A percentile compares a stretch with the other conserved stretches of the same genome.
These are phyloP conservation scores for Chlorodrepanis virens DNA, from an alignment of 2,113 vertebrate species.

Conservation along the genomic window DNA sequence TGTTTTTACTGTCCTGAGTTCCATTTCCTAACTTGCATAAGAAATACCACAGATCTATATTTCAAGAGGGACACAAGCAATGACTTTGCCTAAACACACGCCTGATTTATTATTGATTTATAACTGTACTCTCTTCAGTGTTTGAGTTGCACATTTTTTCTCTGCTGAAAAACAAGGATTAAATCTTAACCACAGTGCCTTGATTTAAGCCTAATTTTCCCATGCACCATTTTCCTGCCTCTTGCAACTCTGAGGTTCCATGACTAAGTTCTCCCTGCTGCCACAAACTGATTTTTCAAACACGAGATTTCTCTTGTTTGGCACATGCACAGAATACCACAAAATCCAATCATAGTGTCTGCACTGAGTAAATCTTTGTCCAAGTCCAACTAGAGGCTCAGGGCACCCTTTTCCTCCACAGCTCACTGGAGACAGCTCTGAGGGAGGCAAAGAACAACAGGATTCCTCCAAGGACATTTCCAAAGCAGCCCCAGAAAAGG, in stretches of 20 bases:
- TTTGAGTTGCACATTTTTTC: slow-evolving; percentile 1
- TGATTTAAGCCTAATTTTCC: background rate
- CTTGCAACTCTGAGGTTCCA: background rate
- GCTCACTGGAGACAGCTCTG: background rate
- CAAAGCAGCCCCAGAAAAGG: background rate
- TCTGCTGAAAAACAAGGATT: background rate
- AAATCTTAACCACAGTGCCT: background rate
- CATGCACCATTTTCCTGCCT: background rate
- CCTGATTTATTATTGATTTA: slow-evolving; percentile 13
- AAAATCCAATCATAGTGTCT: background rate
- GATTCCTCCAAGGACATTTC: background rate
- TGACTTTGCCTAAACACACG: background rate
- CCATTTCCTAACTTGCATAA: background rate
- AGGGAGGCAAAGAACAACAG: background rate
- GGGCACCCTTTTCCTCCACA: background rate
- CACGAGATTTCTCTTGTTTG: background rate
- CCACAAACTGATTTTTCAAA: background rate
- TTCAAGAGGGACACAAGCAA: background rate
- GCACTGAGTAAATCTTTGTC: background rate
- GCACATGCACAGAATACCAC: background rate
- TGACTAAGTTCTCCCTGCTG: slow-evolving; percentile 1
- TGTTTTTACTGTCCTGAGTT: background rate
- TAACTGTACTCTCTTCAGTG: background rate
- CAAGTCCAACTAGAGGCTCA: background rate
- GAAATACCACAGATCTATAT: background rate